phyloP scores from a whole-genome alignment of 1,140 invertebrate genomes.

The Pararge aegeria region DNA sequence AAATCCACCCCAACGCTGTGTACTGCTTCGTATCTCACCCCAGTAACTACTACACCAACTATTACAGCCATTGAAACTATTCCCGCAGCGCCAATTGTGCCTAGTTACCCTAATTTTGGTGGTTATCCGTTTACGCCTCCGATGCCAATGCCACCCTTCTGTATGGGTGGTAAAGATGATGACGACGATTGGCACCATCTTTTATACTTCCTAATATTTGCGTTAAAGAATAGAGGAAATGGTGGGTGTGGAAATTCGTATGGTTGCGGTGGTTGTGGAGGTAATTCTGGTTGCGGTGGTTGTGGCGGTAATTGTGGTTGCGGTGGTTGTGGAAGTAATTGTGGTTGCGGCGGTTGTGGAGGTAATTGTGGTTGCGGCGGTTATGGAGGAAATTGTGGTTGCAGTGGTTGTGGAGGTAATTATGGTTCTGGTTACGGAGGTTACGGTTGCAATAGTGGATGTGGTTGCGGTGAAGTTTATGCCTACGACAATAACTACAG shows the following conservation, averaged over 20 bases:
- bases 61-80: conserved; percentile 34
- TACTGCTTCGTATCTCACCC: conserved; percentile 34
- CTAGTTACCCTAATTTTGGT: neutral
- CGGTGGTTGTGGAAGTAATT: conserved; percentile 21
- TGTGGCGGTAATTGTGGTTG: conserved; percentile 10
- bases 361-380: conserved; percentile 11
- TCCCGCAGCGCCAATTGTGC: neutral
- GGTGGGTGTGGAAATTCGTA: conserved; percentile 16
- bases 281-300: conserved; percentile 13
- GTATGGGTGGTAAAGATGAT: conserved; percentile 26
- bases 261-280: conserved; percentile 20
- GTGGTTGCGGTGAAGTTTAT: conserved; percentile 9
- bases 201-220: conserved; percentile 48
- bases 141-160: neutral
- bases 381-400: conserved; percentile 9
- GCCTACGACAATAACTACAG: conserved; percentile 12
- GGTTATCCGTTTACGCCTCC: neutral
- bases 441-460: conserved; percentile 6
- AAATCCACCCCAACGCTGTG: conserved; percentile 25
- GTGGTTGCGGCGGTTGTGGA: conserved; percentile 8
- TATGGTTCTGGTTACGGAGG: too few species aligned
- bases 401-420: conserved; percentile 12
- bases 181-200: conserved; percentile 40
- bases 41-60: conserved; percentile 43
- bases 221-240: conserved; percentile 33